These are phyloP conservation scores for Trissoscelio sp. DNA, from an alignment of 2,888 invertebrate species.

Conservation along the genomic window DNA sequence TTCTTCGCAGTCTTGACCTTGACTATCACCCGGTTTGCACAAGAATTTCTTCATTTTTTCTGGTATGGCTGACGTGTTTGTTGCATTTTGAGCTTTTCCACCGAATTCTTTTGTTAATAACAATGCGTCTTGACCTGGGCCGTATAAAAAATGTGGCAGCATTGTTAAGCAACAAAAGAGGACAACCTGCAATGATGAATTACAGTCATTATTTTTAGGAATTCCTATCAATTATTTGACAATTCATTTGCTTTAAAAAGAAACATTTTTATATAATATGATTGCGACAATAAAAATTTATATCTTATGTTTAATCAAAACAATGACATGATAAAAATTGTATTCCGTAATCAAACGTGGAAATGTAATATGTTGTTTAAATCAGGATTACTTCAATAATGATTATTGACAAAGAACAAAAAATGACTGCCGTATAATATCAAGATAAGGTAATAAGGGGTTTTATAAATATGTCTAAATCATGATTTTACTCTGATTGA, in stretches of 20 bases:
- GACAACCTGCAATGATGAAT: conserved; percentile 83
- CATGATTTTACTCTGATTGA: conserved; percentile 7
- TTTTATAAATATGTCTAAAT: conserved; percentile 34
- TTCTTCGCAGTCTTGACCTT: conserved; percentile 83
- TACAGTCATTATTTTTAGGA: too few species aligned
- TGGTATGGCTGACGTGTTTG: conserved; percentile 83
- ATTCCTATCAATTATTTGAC: neutral
- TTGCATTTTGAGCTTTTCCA: conserved; percentile 79
- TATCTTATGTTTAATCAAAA: conserved; percentile 4
- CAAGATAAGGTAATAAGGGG: conserved; percentile 22
- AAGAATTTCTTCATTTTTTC: conserved; percentile 85
- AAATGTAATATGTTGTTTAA: conserved; percentile 23
- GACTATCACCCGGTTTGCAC: conserved; percentile 83
- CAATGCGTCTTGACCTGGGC: conserved; percentile 88
- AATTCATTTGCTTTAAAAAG: neutral
- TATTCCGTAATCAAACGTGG: conserved; percentile 8
- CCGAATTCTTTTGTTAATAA: conserved; percentile 86
- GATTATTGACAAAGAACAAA: conserved; percentile 30
- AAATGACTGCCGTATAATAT: conserved; percentile 17
- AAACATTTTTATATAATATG: too few species aligned
- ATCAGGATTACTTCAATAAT: conserved; percentile 20
- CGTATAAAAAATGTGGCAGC: conserved; percentile 88
- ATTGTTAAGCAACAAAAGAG: conserved; percentile 88
- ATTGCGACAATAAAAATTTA: too few species aligned
- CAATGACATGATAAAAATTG: conserved; percentile 14